Base-by-base conservation (phyloP, 2,797 vertebrate genomes). In the Harpagifer antarcticus region DNA sequence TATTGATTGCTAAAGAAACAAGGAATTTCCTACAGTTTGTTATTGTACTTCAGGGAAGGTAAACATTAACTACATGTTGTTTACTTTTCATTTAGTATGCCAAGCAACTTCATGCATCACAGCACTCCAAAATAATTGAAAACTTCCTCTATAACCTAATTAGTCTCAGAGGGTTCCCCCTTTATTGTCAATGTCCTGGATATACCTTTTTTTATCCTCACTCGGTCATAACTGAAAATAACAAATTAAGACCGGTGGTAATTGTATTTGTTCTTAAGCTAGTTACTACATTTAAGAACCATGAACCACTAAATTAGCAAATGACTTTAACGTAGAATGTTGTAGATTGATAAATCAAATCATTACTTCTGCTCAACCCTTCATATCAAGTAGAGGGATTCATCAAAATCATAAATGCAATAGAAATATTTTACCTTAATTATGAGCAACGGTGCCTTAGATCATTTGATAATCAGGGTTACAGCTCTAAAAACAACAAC, bases 1-100 rank as follows among this genome's bases (percentile, higher is more conserved):
- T 47, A 61, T 37, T 68, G 31, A 60, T 75, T 71, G 12, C 7
- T 47, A 37, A 43, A 53, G 9, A 69, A 27, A 60, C 31, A 3
- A 57, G 12, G 45, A 71, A 27, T 78, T 19, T 31, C 15, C 43
- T 17, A 31, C 3, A 23, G 31, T 65, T 27, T 55, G 19, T 31
- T 19, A 3, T 19, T 48, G 40, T 17, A 3, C 37, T 42, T 55
- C 8, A 0, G 16, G 15, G 47, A 49, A 53, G 37, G 11, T 62
- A 48, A 64, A 56, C 47, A 61, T 23, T 37, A 20, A 62, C 33
- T 33, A 4, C 5, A 42, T 61, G 63, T 44, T 48, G 17, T 66
- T 66, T 42, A 42, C 47, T 47, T 53, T 62, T 65, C 20, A 59
- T 72, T 55, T 15, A 14, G 31, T 0, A 3, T 27, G 54, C 31